Percentiles rank a stretch among this genome's conserved stretches.
Evolutionary conservation across 2,113 vertebrate species (phyloP).

Genomic region (Ranitomeya imitator): DNA sequence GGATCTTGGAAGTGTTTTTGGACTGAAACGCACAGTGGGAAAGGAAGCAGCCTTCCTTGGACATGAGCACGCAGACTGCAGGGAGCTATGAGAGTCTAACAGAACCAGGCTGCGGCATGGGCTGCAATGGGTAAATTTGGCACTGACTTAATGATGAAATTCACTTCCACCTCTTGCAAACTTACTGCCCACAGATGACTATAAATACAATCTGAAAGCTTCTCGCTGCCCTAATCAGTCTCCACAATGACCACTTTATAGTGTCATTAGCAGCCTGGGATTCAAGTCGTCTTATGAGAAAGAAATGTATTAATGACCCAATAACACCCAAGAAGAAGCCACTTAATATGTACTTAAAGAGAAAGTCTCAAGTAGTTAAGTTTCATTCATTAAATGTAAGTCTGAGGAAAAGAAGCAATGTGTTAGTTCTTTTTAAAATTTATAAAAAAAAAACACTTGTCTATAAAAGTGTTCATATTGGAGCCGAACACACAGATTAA

Average conservation of each 20-base stretch:
- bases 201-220: conserved; percentile 7
- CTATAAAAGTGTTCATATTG: neutral
- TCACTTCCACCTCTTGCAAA: neutral
- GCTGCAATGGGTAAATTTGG: neutral
- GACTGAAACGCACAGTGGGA: neutral
- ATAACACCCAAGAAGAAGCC: neutral
- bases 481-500: neutral
- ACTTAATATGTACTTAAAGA: neutral
- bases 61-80: conserved; percentile 15
- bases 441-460: neutral
- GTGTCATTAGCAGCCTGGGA: neutral
- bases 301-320: neutral
- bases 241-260: conserved; percentile 26
- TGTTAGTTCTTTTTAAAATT: too few species aligned
- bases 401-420: neutral
- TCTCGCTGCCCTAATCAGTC: conserved; percentile 13
- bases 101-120: conserved; percentile 18
- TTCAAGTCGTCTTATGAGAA: neutral
- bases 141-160: conserved; percentile 29
- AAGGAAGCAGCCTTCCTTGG: neutral
- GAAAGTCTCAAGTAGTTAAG: neutral
- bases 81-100: neutral
- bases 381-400: neutral
- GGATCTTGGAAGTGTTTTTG: neutral
- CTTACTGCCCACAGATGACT: neutral